Evolutionary conservation across 2,888 invertebrate species (phyloP).

Genomic region (Sisyra nigra): DNA sequence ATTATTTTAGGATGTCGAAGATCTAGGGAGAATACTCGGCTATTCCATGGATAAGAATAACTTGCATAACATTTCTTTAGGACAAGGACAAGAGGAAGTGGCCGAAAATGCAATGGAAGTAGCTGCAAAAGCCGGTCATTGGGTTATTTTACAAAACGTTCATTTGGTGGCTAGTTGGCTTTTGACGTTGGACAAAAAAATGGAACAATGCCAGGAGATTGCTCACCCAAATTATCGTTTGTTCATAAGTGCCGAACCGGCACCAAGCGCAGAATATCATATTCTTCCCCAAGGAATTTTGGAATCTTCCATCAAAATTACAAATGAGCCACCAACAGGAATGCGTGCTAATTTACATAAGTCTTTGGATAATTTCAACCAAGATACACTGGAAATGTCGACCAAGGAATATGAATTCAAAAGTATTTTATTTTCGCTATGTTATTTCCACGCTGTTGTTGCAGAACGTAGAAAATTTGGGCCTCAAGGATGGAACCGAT

Average conservation of each 20-base stretch:
- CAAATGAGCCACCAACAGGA: constrained; percentile 90
- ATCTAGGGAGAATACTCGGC: constrained; percentile 62
- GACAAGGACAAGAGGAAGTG: constrained; percentile 87
- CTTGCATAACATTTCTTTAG: constrained; percentile 85
- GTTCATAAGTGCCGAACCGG: constrained; percentile 80
- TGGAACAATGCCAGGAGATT: constrained; percentile 61
- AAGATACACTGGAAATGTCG: constrained; percentile 85
- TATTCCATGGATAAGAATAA: constrained; percentile 65
- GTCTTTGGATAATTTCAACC: constrained; percentile 79
- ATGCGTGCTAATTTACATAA: constrained; percentile 91
- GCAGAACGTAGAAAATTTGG: constrained; percentile 88
- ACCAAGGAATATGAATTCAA: constrained; percentile 89
- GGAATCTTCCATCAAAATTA: constrained; percentile 88
- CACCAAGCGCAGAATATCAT: constrained; percentile 44
- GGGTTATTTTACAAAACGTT: constrained; percentile 89
- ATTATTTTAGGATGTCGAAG: constrained; percentile 59
- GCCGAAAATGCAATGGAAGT: constrained; percentile 76
- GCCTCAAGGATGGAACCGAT: constrained; percentile 50
- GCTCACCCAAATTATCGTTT: constrained; percentile 50
- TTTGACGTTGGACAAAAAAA: constrained; percentile 73
- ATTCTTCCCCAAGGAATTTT: constrained; percentile 73
- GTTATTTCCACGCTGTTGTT: constrained; percentile 91
- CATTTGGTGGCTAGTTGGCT: constrained; percentile 86
- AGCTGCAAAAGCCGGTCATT: constrained; percentile 63
- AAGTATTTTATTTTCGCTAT: constrained; percentile 71